Evolutionary conservation across 2,113 vertebrate genomes (phyloP), one percentile per base, ranked within the genome.

Genomic region (human): DNA sequence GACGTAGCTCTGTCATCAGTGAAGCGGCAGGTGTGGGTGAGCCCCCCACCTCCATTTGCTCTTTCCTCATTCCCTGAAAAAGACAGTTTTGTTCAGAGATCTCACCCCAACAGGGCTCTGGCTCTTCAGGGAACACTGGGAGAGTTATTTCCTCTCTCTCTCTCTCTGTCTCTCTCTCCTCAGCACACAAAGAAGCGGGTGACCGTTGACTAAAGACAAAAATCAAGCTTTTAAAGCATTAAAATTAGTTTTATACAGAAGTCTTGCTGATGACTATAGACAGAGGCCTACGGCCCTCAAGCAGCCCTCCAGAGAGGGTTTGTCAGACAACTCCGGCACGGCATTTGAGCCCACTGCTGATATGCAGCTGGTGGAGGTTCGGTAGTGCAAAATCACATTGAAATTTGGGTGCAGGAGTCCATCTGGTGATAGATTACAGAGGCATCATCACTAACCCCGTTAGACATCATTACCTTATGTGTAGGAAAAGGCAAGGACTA

Each of bases 291-390:
- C 8, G 61, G 32, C 66, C 32, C 16, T 3, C 30, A 35, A 35
- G 66, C 30, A 35, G 16, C 32, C 16, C 66, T 55, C 66, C 30
- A 8, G 66, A 68, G 14, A 35, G 13, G 16, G 16, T 68, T 64
- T 64, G 25, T 30, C 14, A 1, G 66, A 16, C 6, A 2, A 35
- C 7, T 2, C 6, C 1, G 1, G 66, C 32, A 68, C 7, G 18
- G 30, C 16, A 68, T 68, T 68, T 18, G 27, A 68, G 66, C 14
- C 32, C 66, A n/a, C 32, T 35, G 32, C 32, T 68, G 30, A 8
- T 35, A n/a, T 7, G 32, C 32, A n/a, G 32, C 66, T 68, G 66
- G 32, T 17, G 16, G 66, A 68, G 32, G 16, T 68, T n/a, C 32
- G 7, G 32, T 3, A 18, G 66, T 35, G 16, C 66, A 68, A 68